Evolutionary conservation across 2,888 invertebrate genomes (phyloP), one percentile per base, ranked within the genome.

Genomic region (Drosophila robusta): DNA sequence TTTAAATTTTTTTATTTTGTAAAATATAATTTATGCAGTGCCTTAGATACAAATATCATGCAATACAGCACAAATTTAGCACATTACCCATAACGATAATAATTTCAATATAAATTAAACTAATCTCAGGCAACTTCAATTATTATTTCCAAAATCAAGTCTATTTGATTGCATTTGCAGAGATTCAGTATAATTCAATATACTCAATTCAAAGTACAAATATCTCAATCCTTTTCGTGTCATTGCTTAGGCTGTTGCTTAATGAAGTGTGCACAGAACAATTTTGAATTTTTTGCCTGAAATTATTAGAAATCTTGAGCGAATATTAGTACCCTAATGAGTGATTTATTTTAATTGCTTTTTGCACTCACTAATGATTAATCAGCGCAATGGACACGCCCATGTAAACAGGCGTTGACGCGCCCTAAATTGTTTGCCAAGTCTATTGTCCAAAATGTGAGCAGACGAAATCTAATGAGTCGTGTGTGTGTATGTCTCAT

Each of bases 271-370:
- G 29, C 49, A 22, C 41, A 12, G 9, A 26, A 9, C 5, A n/a
- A 50, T 14, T 29, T 39, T 16, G 11, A 36, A 56, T 47, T 47
- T 16, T n/a, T 9, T n/a, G 12, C 44, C 54, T 14, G 29, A 29
- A 16, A 26, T n/a, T 36, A 16, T 34, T 3, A 22, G 32, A 46
- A 18, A 52, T 52, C 11, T 24, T 5, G 9, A 26, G 4, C n/a
- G 9, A 41, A n/a, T 49, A 11, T 65, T 65, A 49, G 39, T 26
- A 62, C 41, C 54, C 52, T 56, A 58, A 55, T 61, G 44, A 36
- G 51, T 70, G 66, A 76, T 74, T 82, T 69, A 70, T 69, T 73
- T 67, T 63, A 70, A 70, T 76, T 79, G 70, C 38, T 65, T 61
- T 76, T 64, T 74, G 66, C 63, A 66, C 63, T 74, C 34, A 60